Percentiles rank a stretch among this genome's conserved stretches.
Evolutionary conservation across 2,113 vertebrate genomes (phyloP).

Genomic region (Macrotis lagotis): DNA sequence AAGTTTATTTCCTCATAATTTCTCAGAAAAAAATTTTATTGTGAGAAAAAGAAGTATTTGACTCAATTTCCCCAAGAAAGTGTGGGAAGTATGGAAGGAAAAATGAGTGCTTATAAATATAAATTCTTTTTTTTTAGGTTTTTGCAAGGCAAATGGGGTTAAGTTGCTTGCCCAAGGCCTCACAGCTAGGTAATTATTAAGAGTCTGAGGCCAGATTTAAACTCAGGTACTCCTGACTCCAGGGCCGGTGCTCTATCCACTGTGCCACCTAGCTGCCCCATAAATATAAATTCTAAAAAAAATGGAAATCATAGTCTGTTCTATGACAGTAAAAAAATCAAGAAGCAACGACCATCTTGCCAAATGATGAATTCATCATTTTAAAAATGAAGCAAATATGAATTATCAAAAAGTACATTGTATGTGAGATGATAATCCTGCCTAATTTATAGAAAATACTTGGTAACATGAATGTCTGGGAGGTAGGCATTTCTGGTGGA

Average conservation of each 20-base stretch:
- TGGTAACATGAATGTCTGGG: too few relatives aligned
- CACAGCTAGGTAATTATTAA: too few relatives aligned
- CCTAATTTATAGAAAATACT: background rate
- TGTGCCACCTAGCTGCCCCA: too few relatives aligned
- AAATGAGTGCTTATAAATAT: background rate
- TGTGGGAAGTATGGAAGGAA: background rate
- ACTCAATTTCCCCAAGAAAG: background rate
- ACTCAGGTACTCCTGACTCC: too few relatives aligned
- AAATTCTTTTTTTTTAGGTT: too few relatives aligned
- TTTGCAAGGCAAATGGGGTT: too few relatives aligned
- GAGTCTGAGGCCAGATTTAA: too few relatives aligned
- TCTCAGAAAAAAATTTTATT: background rate
- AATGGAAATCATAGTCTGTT: background rate
- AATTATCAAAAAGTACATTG: background rate
- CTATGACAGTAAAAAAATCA: background rate
- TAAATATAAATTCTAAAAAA: background rate
- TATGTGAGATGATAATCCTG: background rate
- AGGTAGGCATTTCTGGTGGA: too few relatives aligned
- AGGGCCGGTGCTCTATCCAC: too few relatives aligned
- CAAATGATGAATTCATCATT: background rate
- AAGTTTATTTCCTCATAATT: background rate
- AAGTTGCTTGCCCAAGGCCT: too few relatives aligned
- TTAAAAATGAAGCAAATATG: background rate
- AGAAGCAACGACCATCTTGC: background rate
- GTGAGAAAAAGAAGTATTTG: background rate